Percentiles rank a stretch among this genome's conserved stretches.
These are phyloP conservation scores for Gavia stellata DNA, from an alignment of 2,113 vertebrate genomes.

Conservation along the genomic window DNA sequence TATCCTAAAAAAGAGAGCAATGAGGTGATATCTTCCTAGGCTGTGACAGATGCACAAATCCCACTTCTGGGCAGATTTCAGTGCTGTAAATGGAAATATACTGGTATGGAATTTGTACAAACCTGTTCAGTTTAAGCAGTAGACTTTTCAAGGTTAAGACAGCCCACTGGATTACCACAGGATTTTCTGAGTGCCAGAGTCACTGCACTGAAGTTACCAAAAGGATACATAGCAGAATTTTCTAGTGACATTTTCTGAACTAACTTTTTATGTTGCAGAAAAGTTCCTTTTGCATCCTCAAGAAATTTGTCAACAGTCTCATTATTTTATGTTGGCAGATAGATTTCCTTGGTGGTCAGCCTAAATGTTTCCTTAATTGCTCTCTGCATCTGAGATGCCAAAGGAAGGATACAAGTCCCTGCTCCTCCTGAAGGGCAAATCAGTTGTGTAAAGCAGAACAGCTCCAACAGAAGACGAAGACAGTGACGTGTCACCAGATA, in stretches of 20 bases:
- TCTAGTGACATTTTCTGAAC: not conserved
- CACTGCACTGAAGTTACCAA: not conserved
- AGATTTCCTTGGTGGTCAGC: not conserved
- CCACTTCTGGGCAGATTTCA: conserved; percentile 16
- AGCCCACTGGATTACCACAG: not conserved
- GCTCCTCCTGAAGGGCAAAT: not conserved
- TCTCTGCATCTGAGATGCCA: not conserved
- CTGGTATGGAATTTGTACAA: not conserved
- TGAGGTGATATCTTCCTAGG: not conserved
- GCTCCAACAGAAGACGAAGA: not conserved
- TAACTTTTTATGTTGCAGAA: not conserved
- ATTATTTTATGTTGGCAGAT: not conserved
- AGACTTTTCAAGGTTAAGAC: not conserved
- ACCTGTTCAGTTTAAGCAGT: not conserved
- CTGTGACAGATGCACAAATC: not conserved
- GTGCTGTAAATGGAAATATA: not conserved
- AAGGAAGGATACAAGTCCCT: not conserved
- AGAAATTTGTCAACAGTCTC: not conserved
- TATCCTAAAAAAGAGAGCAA: not conserved
- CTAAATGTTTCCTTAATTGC: not conserved
- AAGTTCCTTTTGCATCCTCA: not conserved
- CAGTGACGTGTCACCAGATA: not conserved
- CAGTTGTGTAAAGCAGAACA: not conserved
- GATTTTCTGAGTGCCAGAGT: not conserved
- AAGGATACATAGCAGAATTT: not conserved